phyloP scores from a whole-genome alignment of 2,113 vertebrate genomes.

The Channa argus region DNA sequence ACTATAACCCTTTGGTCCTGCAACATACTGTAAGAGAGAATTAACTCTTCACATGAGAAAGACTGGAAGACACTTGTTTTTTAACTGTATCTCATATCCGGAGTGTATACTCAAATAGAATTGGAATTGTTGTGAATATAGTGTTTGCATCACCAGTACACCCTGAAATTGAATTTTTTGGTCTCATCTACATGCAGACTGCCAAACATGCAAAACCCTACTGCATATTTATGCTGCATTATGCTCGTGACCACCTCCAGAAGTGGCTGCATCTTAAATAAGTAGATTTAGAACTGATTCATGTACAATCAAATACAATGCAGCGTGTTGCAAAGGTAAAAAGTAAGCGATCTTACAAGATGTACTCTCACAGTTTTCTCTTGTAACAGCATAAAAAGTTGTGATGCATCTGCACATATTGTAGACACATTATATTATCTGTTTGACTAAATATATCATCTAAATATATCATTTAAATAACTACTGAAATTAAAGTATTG shows the following conservation, averaged over 20 bases:
- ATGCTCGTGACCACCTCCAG: neutral
- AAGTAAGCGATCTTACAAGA: neutral
- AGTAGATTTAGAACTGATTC: neutral
- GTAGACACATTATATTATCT: neutral
- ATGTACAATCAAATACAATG: neutral
- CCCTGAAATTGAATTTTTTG: neutral
- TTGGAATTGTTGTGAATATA: neutral
- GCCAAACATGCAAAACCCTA: neutral
- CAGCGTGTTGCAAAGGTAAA: neutral
- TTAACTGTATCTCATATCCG: slow-evolving; percentile 10
- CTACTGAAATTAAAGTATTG: neutral
- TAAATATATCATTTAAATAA: neutral
- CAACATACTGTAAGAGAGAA: neutral
- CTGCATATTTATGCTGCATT: neutral
- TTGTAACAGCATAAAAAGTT: neutral
- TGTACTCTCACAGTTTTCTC: too few relatives aligned
- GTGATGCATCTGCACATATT: neutral
- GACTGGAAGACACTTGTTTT: slow-evolving; percentile 6
- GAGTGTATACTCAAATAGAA: neutral
- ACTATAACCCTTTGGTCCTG: too few relatives aligned
- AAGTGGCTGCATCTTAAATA: neutral
- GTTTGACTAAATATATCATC: neutral
- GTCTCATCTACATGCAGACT: neutral
- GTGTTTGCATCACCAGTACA: neutral
- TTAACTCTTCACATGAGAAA: neutral